A percentile compares a stretch with the other conserved stretches of the same genome.
Conservation (phyloP, 1,140 invertebrate genomes). For the Eurosta solidaginis region DNA sequence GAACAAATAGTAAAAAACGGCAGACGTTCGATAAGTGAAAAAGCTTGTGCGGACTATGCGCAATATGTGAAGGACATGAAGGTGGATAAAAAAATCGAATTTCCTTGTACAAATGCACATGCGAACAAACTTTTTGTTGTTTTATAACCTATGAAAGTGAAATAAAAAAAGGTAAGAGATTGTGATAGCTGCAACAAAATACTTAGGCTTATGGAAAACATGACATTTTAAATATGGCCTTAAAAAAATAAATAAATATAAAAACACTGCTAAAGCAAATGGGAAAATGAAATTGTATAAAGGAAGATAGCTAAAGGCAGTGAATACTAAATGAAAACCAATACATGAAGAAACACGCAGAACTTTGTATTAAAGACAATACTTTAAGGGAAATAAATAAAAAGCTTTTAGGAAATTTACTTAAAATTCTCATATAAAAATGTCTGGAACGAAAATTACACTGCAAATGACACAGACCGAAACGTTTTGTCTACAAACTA, state of each 20-base stretch:
- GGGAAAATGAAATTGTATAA: neutral
- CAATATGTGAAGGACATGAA: neutral
- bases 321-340: neutral
- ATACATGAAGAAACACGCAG: neutral
- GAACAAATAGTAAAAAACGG: neutral
- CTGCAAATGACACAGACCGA: no score
- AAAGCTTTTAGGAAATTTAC: no score
- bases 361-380: neutral
- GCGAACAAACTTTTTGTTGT: no score
- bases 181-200: no score
- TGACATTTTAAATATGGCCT: neutral
- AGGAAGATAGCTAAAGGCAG: neutral
- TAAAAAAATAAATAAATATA: neutral
- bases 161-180: no score
- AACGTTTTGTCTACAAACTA: no score
- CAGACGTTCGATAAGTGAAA: neutral
- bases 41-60: neutral
- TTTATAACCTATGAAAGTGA: no score
- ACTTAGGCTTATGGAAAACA: neutral
- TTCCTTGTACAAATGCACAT: neutral
- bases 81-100: neutral
- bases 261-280: neutral
- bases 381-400: neutral
- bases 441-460: no score
- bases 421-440: no score